Evolutionary conservation across 2,888 invertebrate genomes (phyloP).

Genomic region (Amitus sp.): DNA sequence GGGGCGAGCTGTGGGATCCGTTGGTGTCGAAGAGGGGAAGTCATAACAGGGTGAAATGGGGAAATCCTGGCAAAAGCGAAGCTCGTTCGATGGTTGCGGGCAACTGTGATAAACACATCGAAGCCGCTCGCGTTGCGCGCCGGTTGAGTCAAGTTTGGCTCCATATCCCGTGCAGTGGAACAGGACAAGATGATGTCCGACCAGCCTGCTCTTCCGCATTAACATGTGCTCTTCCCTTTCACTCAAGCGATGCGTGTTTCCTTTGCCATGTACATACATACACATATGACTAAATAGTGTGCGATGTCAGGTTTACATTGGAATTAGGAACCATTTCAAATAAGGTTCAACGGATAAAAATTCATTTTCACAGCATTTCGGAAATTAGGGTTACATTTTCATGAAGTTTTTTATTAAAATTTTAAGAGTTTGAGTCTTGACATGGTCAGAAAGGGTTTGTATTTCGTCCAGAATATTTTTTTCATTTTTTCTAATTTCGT

Average conservation of each 20-base stretch:
- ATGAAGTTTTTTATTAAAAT: too few relatives aligned
- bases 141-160: background rate
- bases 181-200: slow-evolving; percentile 22
- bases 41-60: background rate
- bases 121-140: background rate
- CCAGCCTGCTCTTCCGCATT: slow-evolving; percentile 6
- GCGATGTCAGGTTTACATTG: too few relatives aligned
- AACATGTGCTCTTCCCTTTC: too few relatives aligned
- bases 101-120: slow-evolving; percentile 2
- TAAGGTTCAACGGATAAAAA: too few relatives aligned
- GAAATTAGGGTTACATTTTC: too few relatives aligned
- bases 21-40: background rate
- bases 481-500: too few relatives aligned
- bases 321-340: too few relatives aligned
- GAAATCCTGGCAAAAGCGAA: background rate
- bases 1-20: background rate
- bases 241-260: background rate
- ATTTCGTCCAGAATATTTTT: too few relatives aligned
- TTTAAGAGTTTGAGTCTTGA: too few relatives aligned
- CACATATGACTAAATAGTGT: too few relatives aligned
- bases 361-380: too few relatives aligned
- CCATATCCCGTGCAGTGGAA: slow-evolving; percentile 12
- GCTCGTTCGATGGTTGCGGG: background rate
- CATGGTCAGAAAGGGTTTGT: too few relatives aligned
- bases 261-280: background rate